These are phyloP conservation scores for Pristionchus arcanus DNA, from an alignment of 2,888 invertebrate species.

Conservation along the genomic window DNA sequence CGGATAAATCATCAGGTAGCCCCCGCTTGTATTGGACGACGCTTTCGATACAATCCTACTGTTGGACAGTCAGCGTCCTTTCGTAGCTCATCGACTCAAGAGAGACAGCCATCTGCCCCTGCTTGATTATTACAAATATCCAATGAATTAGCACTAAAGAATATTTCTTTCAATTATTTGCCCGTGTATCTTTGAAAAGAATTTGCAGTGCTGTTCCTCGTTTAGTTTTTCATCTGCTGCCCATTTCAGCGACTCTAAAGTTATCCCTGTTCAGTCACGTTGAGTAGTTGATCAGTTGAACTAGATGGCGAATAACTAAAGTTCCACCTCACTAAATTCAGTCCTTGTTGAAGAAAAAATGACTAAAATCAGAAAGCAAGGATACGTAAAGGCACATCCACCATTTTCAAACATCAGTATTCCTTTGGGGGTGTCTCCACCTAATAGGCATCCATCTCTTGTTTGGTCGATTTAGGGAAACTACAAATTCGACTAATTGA, in stretches of 20 bases:
- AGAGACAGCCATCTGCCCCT: neutral
- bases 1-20: too few species aligned
- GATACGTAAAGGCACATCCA: too few species aligned
- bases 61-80: neutral
- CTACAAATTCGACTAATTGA: neutral
- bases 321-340: too few species aligned
- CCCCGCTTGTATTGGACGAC: neutral
- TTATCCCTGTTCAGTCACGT: neutral
- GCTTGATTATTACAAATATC: neutral
- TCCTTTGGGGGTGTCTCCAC: too few species aligned
- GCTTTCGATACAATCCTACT: neutral
- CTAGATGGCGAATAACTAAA: too few species aligned
- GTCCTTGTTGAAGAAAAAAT: too few species aligned
- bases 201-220: neutral
- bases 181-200: neutral
- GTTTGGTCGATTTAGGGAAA: neutral
- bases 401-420: too few species aligned
- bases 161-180: too few species aligned
- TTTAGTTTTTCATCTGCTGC: neutral
- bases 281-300: too few species aligned
- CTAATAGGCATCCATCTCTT: too few species aligned
- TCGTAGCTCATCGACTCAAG: neutral
- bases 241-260: neutral
- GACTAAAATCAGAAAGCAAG: too few species aligned
- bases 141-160: neutral